Conservation (phyloP, 2,888 invertebrate genomes). For the Athripsodes cinereus region DNA sequence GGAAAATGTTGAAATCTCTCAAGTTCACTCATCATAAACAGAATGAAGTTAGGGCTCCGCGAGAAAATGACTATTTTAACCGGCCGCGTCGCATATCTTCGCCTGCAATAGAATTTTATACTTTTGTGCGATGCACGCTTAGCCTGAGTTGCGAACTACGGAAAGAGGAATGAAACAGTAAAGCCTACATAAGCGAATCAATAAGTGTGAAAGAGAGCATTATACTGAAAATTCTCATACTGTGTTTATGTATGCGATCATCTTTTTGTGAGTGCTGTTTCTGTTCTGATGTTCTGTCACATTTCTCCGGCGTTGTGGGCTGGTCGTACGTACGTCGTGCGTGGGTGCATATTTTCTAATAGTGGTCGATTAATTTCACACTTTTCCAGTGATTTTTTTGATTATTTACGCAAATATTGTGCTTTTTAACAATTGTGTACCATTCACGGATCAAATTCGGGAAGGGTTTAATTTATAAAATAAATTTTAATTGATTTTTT, state of each 20-base stretch:
- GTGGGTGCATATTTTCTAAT: neutral
- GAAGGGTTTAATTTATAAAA: too few relatives aligned
- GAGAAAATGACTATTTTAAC: neutral
- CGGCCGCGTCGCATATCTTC: neutral
- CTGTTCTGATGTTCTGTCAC: constrained; percentile 10
- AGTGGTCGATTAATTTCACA: neutral
- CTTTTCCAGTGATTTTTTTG: neutral
- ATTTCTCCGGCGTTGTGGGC: constrained; percentile 14
- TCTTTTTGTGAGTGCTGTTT: neutral
- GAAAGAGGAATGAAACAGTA: neutral
- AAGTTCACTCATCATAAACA: neutral
- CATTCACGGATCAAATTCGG: too few relatives aligned
- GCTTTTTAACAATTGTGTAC: neutral
- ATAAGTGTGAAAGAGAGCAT: neutral
- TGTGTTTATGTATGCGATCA: neutral
- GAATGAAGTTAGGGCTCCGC: neutral
- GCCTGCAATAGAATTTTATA: neutral
- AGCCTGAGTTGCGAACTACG: neutral
- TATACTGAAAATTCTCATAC: neutral
- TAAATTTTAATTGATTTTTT: neutral
- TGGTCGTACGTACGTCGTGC: neutral
- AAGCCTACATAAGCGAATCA: neutral
- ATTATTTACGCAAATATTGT: neutral
- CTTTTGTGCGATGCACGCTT: neutral
- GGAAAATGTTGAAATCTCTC: too few relatives aligned